Evolutionary conservation across 2,888 invertebrate species (phyloP).

Genomic region (Tenthredo scrophulariae): DNA sequence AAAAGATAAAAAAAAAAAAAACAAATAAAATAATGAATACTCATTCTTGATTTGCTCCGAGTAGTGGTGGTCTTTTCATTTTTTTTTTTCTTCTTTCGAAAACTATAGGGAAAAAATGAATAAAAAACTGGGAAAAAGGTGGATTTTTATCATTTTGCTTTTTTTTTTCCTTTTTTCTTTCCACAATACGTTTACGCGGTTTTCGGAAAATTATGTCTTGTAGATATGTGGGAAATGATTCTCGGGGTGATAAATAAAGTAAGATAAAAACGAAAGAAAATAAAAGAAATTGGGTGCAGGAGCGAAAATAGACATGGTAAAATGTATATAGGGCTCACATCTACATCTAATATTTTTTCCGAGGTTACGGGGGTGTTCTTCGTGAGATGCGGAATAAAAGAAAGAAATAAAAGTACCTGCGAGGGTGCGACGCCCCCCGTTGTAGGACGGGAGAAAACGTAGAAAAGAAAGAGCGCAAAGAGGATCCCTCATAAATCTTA

Average conservation of each 20-base stretch:
- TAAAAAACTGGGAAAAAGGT: too few relatives aligned
- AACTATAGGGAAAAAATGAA: too few relatives aligned
- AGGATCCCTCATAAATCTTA: constrained; percentile 66
- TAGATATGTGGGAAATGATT: not conserved
- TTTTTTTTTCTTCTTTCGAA: too few relatives aligned
- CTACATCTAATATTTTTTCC: not conserved
- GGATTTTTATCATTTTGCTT: too few relatives aligned
- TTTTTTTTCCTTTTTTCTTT: too few relatives aligned
- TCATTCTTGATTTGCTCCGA: too few relatives aligned
- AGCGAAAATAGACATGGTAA: not conserved
- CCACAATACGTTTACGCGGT: too few relatives aligned
- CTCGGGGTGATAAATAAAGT: not conserved
- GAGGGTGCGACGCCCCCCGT: not conserved
- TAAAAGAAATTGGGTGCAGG: not conserved
- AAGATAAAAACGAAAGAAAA: not conserved
- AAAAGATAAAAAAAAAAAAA: too few relatives aligned
- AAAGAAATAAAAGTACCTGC: constrained; percentile 29
- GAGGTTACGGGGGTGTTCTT: not conserved
- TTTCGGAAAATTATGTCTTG: too few relatives aligned
- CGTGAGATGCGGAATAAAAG: not conserved
- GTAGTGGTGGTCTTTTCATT: too few relatives aligned
- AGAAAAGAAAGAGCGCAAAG: constrained; percentile 56
- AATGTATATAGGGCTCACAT: not conserved
- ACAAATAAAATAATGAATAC: too few relatives aligned
- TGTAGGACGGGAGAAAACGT: constrained; percentile 13